Percentiles rank a stretch among this genome's conserved stretches.
These are phyloP conservation scores for Galerucella calmariensis DNA, from an alignment of 2,888 invertebrate species.

Conservation along the genomic window DNA sequence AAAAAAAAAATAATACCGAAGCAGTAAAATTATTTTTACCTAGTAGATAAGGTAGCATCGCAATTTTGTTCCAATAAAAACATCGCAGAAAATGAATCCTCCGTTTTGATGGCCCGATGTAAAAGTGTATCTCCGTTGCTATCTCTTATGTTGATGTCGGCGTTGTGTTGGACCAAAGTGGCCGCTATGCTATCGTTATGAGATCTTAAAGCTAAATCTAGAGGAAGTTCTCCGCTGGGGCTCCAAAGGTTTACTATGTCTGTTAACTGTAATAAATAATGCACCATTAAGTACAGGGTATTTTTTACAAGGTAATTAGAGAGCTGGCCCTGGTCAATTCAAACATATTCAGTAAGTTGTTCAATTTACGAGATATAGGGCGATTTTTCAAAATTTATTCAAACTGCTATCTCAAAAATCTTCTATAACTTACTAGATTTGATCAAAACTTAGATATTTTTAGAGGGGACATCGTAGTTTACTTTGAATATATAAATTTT, in stretches of 20 bases:
- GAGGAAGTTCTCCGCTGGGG: constrained; percentile 84
- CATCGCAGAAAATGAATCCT: constrained; percentile 84
- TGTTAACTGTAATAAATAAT: constrained; percentile 72
- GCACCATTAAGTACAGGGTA: no score
- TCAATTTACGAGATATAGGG: no score
- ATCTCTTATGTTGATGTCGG: constrained; percentile 86
- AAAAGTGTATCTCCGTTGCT: constrained; percentile 83
- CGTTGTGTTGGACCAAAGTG: constrained; percentile 86
- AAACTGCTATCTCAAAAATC: no score
- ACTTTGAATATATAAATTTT: no score
- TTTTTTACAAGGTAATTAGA: no score
- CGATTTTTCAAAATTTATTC: no score
- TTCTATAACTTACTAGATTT: no score
- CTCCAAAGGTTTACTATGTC: constrained; percentile 87
- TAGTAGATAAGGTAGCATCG: constrained; percentile 74
- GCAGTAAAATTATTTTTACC: constrained; percentile 63
- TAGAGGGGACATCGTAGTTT: no score
- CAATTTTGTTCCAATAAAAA: constrained; percentile 86
- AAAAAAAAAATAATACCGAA: constrained; percentile 36
- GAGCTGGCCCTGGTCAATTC: no score
- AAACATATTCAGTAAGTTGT: no score
- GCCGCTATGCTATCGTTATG: constrained; percentile 84
- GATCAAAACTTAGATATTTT: no score
- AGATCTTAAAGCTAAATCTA: constrained; percentile 86
- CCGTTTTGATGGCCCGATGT: constrained; percentile 85